Evolutionary conservation across 2,113 vertebrate genomes (phyloP).

Genomic region (Chitala chitala): DNA sequence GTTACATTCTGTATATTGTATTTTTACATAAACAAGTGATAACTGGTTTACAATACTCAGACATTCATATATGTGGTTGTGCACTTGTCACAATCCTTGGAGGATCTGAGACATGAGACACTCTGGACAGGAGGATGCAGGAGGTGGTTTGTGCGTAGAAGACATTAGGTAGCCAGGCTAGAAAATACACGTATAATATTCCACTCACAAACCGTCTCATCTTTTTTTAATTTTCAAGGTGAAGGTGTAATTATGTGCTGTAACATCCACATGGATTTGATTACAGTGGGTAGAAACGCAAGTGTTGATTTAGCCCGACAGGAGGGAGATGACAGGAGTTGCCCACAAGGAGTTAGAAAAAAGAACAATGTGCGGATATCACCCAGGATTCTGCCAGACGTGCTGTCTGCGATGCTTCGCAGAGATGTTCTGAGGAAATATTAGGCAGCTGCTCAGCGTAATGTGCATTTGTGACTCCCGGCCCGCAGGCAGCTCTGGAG

Average conservation of each 20-base stretch:
- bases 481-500: constrained; percentile 3
- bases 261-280: neutral
- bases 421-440: neutral
- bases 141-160: neutral
- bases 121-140: neutral
- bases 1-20: too few relatives aligned
- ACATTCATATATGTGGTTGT: too few relatives aligned
- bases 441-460: neutral
- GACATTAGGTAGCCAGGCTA: too few relatives aligned
- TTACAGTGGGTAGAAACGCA: neutral
- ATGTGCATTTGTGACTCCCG: constrained; percentile 14
- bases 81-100: too few relatives aligned
- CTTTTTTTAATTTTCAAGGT: neutral
- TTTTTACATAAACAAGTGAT: too few relatives aligned
- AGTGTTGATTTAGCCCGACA: neutral
- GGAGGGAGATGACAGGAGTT: constrained; percentile 1
- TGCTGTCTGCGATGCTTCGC: neutral
- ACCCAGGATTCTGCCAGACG: neutral
- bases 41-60: too few relatives aligned
- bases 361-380: neutral
- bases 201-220: neutral
- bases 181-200: neutral
- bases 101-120: neutral
- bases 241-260: neutral
- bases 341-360: neutral